Evolutionary conservation across 2,888 invertebrate species (phyloP).

Genomic region (Scaptomyza caliginosa): DNA sequence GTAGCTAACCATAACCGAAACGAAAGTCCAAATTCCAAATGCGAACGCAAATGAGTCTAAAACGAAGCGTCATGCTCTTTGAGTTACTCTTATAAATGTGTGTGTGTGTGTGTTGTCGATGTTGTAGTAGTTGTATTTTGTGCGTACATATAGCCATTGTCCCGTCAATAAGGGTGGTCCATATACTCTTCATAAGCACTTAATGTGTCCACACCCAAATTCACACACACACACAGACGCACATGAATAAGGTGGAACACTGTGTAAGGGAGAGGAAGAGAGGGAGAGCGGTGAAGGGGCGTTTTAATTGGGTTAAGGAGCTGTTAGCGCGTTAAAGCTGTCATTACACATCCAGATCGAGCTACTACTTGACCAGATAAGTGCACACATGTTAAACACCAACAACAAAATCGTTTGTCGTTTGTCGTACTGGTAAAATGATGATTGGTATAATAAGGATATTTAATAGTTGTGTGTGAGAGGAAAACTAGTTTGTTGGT

Average conservation of each 20-base stretch:
- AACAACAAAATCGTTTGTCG: not conserved
- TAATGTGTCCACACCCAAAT: constrained; percentile 61
- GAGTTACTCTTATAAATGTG: constrained; percentile 30
- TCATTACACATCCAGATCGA: constrained; percentile 59
- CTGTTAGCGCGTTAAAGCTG: constrained; percentile 72
- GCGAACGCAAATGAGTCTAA: constrained; percentile 73
- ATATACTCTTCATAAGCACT: constrained; percentile 47
- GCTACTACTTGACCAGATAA: constrained; percentile 45
- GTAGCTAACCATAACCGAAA: constrained; percentile 38
- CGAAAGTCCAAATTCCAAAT: constrained; percentile 66
- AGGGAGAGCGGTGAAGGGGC: constrained; percentile 18
- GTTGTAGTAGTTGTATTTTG: constrained; percentile 17
- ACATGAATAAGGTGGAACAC: not conserved
- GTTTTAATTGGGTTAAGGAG: constrained; percentile 75
- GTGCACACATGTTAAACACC: constrained; percentile 25
- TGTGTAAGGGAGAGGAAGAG: not conserved
- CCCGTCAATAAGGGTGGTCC: constrained; percentile 66
- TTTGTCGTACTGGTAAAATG: not conserved
- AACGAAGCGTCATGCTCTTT: constrained; percentile 71
- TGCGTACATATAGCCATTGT: constrained; percentile 43
- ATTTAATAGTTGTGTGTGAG: not conserved
- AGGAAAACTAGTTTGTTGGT: no score
- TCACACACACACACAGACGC: not conserved
- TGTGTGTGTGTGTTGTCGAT: not conserved
- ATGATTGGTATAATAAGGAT: constrained; percentile 7